Evolutionary conservation across 2,797 vertebrate genomes (phyloP).

Genomic region (Heterohyrax brucei): DNA sequence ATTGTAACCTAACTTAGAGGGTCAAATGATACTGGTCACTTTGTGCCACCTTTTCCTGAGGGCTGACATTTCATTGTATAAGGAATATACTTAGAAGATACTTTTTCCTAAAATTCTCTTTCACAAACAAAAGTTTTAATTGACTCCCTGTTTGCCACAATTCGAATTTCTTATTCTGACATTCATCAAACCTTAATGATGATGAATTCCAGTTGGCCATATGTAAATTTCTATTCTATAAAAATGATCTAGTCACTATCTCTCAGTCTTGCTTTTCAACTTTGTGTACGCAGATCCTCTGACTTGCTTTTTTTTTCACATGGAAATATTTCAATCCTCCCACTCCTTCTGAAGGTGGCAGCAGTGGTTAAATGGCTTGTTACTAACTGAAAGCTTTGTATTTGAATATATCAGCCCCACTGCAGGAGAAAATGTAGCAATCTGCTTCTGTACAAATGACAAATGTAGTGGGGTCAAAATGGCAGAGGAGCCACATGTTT

Average conservation of each 20-base stretch:
- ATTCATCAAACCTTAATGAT: neutral
- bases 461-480: no score
- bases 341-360: rapidly evolving
- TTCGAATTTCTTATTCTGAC: neutral
- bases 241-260: neutral
- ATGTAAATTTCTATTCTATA: neutral
- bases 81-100: neutral
- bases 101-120: neutral
- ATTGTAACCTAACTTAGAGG: neutral
- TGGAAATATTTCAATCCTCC: neutral
- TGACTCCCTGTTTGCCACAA: neutral
- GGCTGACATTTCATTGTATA: rapidly evolving
- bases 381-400: no score
- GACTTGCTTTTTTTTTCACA: neutral
- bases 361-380: no score
- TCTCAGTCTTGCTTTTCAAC: no score
- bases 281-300: no score
- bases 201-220: neutral
- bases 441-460: no score
- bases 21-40: neutral
- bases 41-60: neutral
- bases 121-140: neutral
- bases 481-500: no score
- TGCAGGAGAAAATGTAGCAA: no score
- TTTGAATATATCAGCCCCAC: no score